phyloP scores from a whole-genome alignment of 1,140 invertebrate genomes.

The Bathynomus jamesi region DNA sequence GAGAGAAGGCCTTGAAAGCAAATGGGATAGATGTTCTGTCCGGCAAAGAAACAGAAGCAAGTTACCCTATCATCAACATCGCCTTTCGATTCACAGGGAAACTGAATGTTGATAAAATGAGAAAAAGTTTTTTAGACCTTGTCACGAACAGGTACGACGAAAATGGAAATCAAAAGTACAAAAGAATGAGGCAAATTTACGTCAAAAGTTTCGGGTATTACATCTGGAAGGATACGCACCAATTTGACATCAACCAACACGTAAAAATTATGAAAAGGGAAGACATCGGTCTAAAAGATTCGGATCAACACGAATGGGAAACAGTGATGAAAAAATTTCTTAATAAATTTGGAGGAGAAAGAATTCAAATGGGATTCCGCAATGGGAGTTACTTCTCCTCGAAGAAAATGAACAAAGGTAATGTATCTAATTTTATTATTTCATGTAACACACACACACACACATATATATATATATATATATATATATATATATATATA shows the following conservation, averaged over 20 bases:
- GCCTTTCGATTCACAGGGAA: background rate
- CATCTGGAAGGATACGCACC: background rate
- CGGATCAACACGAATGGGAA: background rate
- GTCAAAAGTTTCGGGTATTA: background rate
- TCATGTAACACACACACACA: background rate
- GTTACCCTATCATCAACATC: background rate
- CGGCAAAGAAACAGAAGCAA: background rate
- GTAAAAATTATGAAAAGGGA: background rate
- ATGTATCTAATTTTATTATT: background rate
- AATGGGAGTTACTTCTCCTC: background rate
- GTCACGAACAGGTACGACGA: background rate
- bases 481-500: background rate
- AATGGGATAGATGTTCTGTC: background rate
- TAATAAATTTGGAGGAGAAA: slow-evolving; percentile 17
- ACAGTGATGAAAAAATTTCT: background rate
- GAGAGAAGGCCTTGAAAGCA: background rate
- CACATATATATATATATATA: slow-evolving; percentile 1
- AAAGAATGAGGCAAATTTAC: background rate
- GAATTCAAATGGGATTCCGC: background rate
- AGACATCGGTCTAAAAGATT: background rate
- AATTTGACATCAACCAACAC: background rate
- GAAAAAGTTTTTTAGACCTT: background rate
- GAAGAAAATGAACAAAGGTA: background rate
- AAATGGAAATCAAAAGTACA: background rate
- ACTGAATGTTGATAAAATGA: background rate